Conservation (phyloP, 2,888 invertebrate species). For the Diarsia mendica region DNA sequence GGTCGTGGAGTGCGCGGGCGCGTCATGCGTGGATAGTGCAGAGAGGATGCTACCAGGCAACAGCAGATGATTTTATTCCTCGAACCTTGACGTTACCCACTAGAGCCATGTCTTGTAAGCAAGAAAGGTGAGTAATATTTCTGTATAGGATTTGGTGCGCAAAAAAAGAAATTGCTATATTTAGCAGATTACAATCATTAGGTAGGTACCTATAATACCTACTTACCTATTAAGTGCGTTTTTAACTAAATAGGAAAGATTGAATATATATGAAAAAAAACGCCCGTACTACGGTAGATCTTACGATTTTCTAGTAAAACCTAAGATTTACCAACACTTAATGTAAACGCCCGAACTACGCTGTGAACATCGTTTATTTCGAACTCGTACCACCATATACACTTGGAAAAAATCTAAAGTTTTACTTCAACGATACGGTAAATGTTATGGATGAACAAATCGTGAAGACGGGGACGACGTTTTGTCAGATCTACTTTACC, state of each 20-base stretch:
- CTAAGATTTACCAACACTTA: too few species aligned
- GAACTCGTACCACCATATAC: too few species aligned
- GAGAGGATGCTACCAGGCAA: constrained; percentile 82
- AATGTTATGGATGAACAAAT: too few species aligned
- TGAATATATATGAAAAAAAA: too few species aligned
- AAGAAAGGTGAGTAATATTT: constrained; percentile 73
- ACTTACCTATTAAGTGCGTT: background rate
- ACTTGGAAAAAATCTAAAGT: too few species aligned
- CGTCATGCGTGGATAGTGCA: constrained; percentile 85
- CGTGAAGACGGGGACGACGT: too few species aligned
- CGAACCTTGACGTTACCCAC: constrained; percentile 74
- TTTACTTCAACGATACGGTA: too few species aligned
- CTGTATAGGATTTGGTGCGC: background rate
- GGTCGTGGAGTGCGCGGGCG: constrained; percentile 82
- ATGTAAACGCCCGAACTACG: too few species aligned
- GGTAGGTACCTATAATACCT: too few species aligned
- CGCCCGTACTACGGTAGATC: background rate
- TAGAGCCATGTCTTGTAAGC: constrained; percentile 82
- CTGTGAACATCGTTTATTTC: too few species aligned
- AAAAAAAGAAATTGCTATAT: background rate
- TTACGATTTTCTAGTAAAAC: too few species aligned
- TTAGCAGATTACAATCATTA: background rate
- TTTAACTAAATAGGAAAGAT: background rate
- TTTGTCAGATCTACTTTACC: too few species aligned
- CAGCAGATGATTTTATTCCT: constrained; percentile 73